Evolutionary conservation across 1,140 invertebrate species (phyloP).

Genomic region (Asbolus verrucosus): DNA sequence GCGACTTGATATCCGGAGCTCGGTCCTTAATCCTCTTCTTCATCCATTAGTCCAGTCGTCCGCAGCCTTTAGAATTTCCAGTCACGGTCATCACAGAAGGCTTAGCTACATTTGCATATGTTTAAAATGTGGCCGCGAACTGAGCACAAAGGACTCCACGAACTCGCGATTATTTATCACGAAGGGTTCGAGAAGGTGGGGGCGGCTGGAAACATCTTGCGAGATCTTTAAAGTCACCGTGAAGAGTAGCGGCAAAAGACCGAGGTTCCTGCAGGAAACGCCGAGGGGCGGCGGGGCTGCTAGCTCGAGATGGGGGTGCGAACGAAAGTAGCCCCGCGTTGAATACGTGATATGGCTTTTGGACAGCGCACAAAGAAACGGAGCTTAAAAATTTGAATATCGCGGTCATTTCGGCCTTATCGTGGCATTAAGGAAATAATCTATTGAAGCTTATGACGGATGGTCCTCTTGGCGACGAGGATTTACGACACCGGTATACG

Average conservation of each 20-base stretch:
- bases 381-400: slow-evolving; percentile 66
- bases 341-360: slow-evolving; percentile 61
- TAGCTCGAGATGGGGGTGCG: slow-evolving; percentile 49
- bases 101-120: slow-evolving; percentile 63
- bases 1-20: no score
- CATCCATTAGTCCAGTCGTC: no score
- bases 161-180: slow-evolving; percentile 64
- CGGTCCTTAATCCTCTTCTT: no score
- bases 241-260: slow-evolving; percentile 45
- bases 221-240: slow-evolving; percentile 51
- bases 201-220: slow-evolving; percentile 56
- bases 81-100: slow-evolving; percentile 58
- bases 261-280: not conserved
- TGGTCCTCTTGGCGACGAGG: slow-evolving; percentile 49
- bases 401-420: slow-evolving; percentile 65
- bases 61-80: slow-evolving; percentile 51
- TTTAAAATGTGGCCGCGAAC: slow-evolving; percentile 64
- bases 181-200: slow-evolving; percentile 45
- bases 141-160: slow-evolving; percentile 63
- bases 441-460: slow-evolving; percentile 60
- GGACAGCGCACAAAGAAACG: slow-evolving; percentile 62
- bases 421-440: slow-evolving; percentile 63
- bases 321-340: slow-evolving; percentile 52
- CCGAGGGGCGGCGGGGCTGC: slow-evolving; percentile 15
- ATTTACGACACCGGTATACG: slow-evolving; percentile 41